Evolutionary conservation across 2,113 vertebrate genomes (phyloP).

Genomic region (Coptodon rendalli): DNA sequence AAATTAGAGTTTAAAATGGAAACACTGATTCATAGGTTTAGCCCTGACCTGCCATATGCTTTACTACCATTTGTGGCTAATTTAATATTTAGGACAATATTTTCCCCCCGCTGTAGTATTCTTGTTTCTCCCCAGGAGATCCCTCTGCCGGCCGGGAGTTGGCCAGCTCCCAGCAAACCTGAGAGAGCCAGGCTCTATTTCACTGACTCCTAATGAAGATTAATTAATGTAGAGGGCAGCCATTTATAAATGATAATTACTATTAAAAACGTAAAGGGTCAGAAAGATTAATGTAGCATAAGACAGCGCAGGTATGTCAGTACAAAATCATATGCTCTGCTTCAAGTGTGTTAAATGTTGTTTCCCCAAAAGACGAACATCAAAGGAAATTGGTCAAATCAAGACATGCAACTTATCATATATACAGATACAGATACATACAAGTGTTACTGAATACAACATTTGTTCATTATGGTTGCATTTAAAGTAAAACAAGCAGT

Average conservation of each 20-base stretch:
- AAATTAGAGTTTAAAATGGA: conserved; percentile 35
- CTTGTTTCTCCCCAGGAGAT: conserved; percentile 21
- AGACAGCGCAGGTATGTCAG: neutral
- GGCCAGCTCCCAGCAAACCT: neutral
- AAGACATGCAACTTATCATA: neutral
- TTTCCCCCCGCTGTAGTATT: neutral
- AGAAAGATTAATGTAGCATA: neutral
- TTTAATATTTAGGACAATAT: conserved; percentile 45
- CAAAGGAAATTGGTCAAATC: neutral
- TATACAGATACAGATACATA: neutral
- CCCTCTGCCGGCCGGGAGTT: neutral
- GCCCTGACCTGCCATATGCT: conserved; percentile 6
- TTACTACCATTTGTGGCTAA: conserved; percentile 23
- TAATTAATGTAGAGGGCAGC: conserved; percentile 5
- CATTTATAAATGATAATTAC: neutral
- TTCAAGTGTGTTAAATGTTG: neutral
- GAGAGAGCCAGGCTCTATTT: neutral
- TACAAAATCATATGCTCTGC: neutral
- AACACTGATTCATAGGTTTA: conserved; percentile 40
- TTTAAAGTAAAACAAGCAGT: neutral
- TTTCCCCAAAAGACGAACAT: neutral
- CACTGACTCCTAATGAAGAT: conserved; percentile 33
- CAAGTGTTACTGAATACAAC: neutral
- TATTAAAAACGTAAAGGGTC: neutral
- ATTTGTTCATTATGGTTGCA: neutral